Percentiles rank a stretch among this genome's conserved stretches.
Conservation (phyloP, 2,797 vertebrate genomes). For the Falco cherrug region DNA sequence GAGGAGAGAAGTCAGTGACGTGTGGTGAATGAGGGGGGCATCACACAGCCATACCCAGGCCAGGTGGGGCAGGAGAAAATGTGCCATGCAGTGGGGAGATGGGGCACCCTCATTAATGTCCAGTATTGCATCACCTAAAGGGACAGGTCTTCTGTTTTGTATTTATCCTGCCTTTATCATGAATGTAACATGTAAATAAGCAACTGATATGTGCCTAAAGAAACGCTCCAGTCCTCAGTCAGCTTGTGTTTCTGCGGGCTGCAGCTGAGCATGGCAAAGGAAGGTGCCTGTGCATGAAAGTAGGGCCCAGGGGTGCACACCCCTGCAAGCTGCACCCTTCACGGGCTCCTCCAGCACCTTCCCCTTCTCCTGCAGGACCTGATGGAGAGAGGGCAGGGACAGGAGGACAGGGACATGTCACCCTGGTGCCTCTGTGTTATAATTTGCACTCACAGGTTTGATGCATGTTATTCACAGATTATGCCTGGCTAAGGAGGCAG, state of each 20-base stretch:
- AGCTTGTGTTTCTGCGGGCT: not conserved
- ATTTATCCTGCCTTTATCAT: not conserved
- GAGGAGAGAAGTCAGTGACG: not conserved
- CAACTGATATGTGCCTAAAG: not conserved
- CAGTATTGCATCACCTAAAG: not conserved
- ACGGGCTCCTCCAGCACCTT: not conserved
- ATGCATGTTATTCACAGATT: rapidly evolving
- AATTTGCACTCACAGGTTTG: rapidly evolving
- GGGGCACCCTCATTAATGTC: not conserved
- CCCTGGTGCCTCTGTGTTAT: rapidly evolving
- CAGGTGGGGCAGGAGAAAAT: not conserved
- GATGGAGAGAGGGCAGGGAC: not conserved
- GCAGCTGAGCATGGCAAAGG: not conserved
- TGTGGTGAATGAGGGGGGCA: not conserved
- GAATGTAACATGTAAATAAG: not conserved
- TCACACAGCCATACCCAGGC: not conserved
- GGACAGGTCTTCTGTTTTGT: not conserved
- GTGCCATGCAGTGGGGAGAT: not conserved
- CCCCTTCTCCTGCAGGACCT: rapidly evolving
- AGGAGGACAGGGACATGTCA: not conserved
- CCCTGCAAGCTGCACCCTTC: not conserved
- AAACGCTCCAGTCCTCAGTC: not conserved
- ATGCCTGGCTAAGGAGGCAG: not conserved
- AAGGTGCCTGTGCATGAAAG: rapidly evolving
- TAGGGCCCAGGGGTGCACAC: rapidly evolving